Percentiles rank a stretch among this genome's conserved stretches.
phyloP scores from a whole-genome alignment of 2,888 invertebrate genomes.

The Philereme transversata region DNA sequence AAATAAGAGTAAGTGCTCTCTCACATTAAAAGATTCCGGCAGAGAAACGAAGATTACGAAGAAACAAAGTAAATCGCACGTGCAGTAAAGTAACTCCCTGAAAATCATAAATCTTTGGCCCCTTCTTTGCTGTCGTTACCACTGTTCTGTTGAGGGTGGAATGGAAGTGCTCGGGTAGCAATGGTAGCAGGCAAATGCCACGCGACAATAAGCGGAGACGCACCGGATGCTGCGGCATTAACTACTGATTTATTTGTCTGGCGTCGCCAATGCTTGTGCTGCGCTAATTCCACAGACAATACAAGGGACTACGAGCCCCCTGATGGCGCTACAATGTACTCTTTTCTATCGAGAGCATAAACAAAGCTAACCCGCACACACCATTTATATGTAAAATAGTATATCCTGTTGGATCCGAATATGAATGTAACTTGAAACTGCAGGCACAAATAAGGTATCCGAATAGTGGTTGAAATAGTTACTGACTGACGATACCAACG shows the following conservation, averaged over 20 bases:
- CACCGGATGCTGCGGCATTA: slow-evolving; percentile 79
- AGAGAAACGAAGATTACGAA: slow-evolving; percentile 11
- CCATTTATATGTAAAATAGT: slow-evolving; percentile 65
- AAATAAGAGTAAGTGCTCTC: background rate
- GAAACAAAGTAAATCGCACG: slow-evolving; percentile 38
- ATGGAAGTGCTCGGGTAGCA: slow-evolving; percentile 35
- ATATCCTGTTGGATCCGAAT: slow-evolving; percentile 60
- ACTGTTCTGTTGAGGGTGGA: slow-evolving; percentile 38
- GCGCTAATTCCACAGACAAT: slow-evolving; percentile 73
- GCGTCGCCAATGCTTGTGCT: slow-evolving; percentile 60
- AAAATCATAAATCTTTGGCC: slow-evolving; percentile 72
- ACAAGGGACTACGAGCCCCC: slow-evolving; percentile 47
- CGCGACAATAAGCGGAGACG: slow-evolving; percentile 65
- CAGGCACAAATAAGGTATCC: slow-evolving; percentile 29
- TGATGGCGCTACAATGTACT: slow-evolving; percentile 45
- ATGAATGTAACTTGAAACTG: slow-evolving; percentile 48
- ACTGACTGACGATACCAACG: slow-evolving; percentile 10
- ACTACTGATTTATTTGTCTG: slow-evolving; percentile 81
- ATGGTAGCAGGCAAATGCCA: slow-evolving; percentile 59
- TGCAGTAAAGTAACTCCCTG: slow-evolving; percentile 59
- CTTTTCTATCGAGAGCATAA: slow-evolving; percentile 46
- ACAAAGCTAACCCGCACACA: slow-evolving; percentile 50
- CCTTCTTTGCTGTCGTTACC: slow-evolving; percentile 62
- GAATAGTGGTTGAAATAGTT: slow-evolving; percentile 30
- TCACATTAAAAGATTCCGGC: slow-evolving; percentile 5